Base-by-base conservation (phyloP, 2,888 invertebrate genomes). In the Pterostichus niger region DNA sequence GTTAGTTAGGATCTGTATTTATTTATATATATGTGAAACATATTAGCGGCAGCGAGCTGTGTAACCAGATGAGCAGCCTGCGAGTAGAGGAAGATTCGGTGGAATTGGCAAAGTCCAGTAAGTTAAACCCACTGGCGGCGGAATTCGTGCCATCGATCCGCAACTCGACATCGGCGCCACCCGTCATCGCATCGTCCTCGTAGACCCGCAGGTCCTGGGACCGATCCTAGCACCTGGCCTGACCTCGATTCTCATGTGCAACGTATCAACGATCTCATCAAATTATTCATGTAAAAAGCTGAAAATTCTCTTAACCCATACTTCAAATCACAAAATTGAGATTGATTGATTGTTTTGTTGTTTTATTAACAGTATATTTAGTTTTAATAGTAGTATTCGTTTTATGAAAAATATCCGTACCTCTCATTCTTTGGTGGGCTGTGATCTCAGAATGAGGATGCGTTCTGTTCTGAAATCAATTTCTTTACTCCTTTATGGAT, bases 51-150 rank as follows among this genome's bases (percentile, higher is more conserved):
- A 83, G 59, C 46, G 78, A 83, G 11, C 24, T 84, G 86, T 81
- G 49, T 9, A 64, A 31, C 71, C 33, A 73, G 33, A 85, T 89
- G 86, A 86, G 89, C 89, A 84, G 87, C 88, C 82, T 90, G 88
- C 85, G 88, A 82, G 75, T 87, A 73, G 86, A 87, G 49, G 85
- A 85, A 52, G 64, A 82, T 15, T n/a, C 56, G 15, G 46, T 11
- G 49, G 89, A 89, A 79, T 87, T 88, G 77, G 92, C 94, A 2
- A 92, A 95, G 89, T 95, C 95, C 78, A 89, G 89, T 82, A 94
- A 94, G 54, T 91, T 97, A 84, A 97, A 97, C 91, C 96, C 96
- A 0, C 92, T 96, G 86, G 97, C 97, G 0, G 96, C 95, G 0
- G 96, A 97, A 90, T 97, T 97, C 87, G 93, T 97, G 82, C 97